phyloP scores from a whole-genome alignment of 2,797 vertebrate genomes.

The Fistularia tabacaria region DNA sequence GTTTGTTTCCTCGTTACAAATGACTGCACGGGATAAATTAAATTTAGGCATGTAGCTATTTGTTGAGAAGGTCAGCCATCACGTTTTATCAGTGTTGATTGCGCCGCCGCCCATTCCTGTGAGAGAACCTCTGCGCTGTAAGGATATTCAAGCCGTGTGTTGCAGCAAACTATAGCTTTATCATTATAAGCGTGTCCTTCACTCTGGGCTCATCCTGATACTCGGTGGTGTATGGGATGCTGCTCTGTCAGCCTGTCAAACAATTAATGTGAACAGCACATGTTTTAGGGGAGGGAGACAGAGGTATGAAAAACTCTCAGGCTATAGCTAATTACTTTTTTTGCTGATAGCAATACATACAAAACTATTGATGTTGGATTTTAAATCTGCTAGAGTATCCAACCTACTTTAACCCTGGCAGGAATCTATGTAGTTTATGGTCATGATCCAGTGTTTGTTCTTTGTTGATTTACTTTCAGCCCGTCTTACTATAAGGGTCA shows the following conservation, averaged over 20 bases:
- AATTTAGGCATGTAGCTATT: slow-evolving; percentile 47
- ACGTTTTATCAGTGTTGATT: slow-evolving; percentile 49
- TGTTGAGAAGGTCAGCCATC: slow-evolving; percentile 64
- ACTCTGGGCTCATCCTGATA: slow-evolving; percentile 2
- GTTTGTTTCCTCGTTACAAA: slow-evolving; percentile 42
- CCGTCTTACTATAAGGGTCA: too few relatives aligned
- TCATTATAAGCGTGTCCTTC: slow-evolving; percentile 19
- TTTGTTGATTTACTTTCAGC: too few relatives aligned
- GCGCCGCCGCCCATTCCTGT: slow-evolving; percentile 25
- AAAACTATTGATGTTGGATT: too few relatives aligned
- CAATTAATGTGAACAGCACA: too few relatives aligned
- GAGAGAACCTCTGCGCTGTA: slow-evolving; percentile 19
- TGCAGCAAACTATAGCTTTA: slow-evolving; percentile 3
- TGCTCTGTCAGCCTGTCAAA: slow-evolving; percentile 37
- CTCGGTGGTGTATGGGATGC: slow-evolving; percentile 32
- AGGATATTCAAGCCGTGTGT: slow-evolving; percentile 20
- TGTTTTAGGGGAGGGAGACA: too few relatives aligned
- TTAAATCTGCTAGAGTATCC: too few relatives aligned
- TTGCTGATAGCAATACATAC: too few relatives aligned
- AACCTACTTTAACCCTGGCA: too few relatives aligned
- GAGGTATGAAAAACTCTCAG: too few relatives aligned
- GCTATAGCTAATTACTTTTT: too few relatives aligned
- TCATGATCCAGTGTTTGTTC: too few relatives aligned
- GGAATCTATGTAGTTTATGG: too few relatives aligned
- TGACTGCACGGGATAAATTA: slow-evolving; percentile 31